Evolutionary conservation across 2,888 invertebrate genomes (phyloP), one percentile per base, ranked within the genome.

Genomic region (Athalia circularis): DNA sequence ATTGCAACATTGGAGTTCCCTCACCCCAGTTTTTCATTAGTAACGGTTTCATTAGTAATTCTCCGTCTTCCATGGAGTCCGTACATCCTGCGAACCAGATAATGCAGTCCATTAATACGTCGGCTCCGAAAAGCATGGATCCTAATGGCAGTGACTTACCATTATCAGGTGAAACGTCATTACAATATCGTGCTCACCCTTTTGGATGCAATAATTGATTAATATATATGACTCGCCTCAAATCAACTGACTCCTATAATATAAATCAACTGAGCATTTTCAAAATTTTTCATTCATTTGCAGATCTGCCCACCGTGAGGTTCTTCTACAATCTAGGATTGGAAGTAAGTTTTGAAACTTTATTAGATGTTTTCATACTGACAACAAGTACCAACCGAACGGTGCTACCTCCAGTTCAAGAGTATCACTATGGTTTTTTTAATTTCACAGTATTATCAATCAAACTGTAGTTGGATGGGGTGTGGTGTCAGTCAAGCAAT

Each of bases 261-360:
- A 85, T 87, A 64, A 62, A 48, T 62, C 5, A 75, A 43, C 45
- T 11, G 59, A 84, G 82, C 80, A 83, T 87, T 13, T 82, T 87
- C 29, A 82, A 84, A 83, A 86, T 84, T 76, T 83, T 82, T 77
- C 85, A 81, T 70, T 85, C 85, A 75, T 88, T 87, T 81, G 77
- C 83, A 91, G 94, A 95, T 86, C 90, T 93, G 68, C 89, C 92
- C 9, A 94, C 94, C 5, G 89, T 94, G 80, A 92, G 94, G 79
- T 94, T 92, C 87, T 95, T 93, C 89, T 95, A 92, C 90, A 95
- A 95, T 88, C 89, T 94, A 85, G 94, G 95, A 83, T 90, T 94
- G 82, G 94, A 94, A 80, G 88, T 88, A 82, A 43, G 65, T 76
- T 52, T 70, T 3, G 29, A 29, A 2, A 29, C 29, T 29, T 29